Conservation (phyloP, 2,888 invertebrate genomes). For the Bibio marci region DNA sequence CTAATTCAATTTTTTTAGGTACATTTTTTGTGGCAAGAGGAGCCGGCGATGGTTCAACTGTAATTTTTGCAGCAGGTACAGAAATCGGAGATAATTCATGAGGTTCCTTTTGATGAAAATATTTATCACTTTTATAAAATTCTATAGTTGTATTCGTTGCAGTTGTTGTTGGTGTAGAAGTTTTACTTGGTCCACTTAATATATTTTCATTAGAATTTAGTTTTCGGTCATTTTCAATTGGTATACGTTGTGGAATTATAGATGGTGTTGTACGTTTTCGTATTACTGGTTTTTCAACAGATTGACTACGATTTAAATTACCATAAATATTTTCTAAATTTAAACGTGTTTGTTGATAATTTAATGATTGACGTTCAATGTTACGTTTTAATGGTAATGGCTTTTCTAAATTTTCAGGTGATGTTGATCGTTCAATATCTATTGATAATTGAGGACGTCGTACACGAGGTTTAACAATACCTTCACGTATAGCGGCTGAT, state of each 20-base stretch:
- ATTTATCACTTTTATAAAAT: neutral
- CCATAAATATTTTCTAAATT: conserved; percentile 4
- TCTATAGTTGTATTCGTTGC: neutral
- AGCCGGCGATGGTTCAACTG: neutral
- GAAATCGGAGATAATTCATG: neutral
- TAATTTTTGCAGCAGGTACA: neutral
- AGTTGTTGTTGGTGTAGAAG: too few relatives aligned
- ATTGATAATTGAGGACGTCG: conserved; percentile 13
- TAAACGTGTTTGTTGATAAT: conserved; percentile 16
- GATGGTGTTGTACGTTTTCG: conserved; percentile 1
- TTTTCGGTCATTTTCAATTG: too few relatives aligned
- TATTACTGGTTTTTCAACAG: neutral
- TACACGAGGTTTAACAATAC: conserved; percentile 11
- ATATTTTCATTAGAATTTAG: too few relatives aligned
- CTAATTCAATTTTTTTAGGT: conserved; percentile 10
- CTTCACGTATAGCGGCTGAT: conserved; percentile 5
- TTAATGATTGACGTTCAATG: conserved; percentile 19
- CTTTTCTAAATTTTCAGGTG: conserved; percentile 9
- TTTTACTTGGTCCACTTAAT: neutral
- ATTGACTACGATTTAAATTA: conserved; percentile 10
- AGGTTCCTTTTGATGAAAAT: neutral
- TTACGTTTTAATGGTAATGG: conserved; percentile 14
- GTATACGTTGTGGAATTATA: neutral
- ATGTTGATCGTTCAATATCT: conserved; percentile 9
- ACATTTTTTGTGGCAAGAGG: neutral